A percentile compares a stretch with the other conserved stretches of the same genome.
These are phyloP conservation scores for Perizoma affinitatum DNA, from an alignment of 2,888 invertebrate species.

Conservation along the genomic window DNA sequence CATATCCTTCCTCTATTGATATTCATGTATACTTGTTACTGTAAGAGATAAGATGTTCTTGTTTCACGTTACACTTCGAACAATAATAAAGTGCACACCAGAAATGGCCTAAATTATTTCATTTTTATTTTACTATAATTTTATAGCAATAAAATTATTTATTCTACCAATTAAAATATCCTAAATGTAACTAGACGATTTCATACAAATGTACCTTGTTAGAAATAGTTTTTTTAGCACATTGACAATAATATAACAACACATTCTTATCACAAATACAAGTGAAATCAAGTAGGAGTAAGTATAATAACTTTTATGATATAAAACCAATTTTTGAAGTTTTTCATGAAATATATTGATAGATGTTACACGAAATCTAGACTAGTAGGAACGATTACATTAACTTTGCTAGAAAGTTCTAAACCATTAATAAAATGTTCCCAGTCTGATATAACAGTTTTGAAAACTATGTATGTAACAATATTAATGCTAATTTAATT, in stretches of 20 bases:
- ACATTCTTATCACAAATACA: slow-evolving; percentile 12
- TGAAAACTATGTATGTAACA: not conserved
- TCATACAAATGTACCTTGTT: slow-evolving; percentile 12
- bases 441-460: not conserved
- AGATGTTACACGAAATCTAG: slow-evolving; percentile 15
- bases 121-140: slow-evolving; percentile 6
- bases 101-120: slow-evolving; percentile 28
- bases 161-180: slow-evolving; percentile 17
- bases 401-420: slow-evolving; percentile 22
- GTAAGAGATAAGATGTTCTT: slow-evolving; percentile 26
- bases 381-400: slow-evolving; percentile 7
- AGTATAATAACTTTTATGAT: slow-evolving; percentile 21
- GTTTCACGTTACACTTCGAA: slow-evolving; percentile 26
- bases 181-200: slow-evolving; percentile 6
- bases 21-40: slow-evolving; percentile 23
- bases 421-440: not conserved
- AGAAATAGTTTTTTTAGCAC: slow-evolving; percentile 29
- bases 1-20: slow-evolving; percentile 35
- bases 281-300: slow-evolving; percentile 16
- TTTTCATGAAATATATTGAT: slow-evolving; percentile 35
- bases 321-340: slow-evolving; percentile 31
- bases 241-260: slow-evolving; percentile 33
- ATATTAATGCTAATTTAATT: slow-evolving; percentile 4
- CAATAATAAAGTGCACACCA: slow-evolving; percentile 20
- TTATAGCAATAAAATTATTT: slow-evolving; percentile 11